Conservation (phyloP, 2,797 vertebrate genomes). For the Xerus rutilus region DNA sequence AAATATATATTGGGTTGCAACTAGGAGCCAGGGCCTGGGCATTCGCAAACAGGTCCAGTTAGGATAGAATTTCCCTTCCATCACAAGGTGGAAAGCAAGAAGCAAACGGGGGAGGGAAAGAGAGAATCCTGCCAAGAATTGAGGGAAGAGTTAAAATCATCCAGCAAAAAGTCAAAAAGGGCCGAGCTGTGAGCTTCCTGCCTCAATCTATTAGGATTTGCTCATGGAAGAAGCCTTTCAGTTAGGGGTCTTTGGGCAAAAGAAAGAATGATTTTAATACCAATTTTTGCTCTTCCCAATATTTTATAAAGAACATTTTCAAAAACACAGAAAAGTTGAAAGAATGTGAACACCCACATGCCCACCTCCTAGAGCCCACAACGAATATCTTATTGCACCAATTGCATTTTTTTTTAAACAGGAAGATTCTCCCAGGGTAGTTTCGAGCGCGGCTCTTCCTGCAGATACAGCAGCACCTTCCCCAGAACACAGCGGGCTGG, state of each 20-base stretch:
- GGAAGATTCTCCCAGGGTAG: not conserved
- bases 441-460: not conserved
- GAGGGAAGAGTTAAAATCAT: not conserved
- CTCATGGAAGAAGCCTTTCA: not conserved
- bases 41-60: not conserved
- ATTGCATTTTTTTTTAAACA: not conserved
- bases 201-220: not conserved
- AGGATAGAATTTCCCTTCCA: not conserved
- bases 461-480: not conserved
- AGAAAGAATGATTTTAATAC: not conserved
- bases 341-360: not conserved
- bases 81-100: not conserved
- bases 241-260: not conserved
- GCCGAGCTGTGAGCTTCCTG: not conserved
- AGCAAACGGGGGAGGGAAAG: not conserved
- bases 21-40: not conserved
- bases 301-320: constrained; percentile 1
- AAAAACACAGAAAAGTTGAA: not conserved
- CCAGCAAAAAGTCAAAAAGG: not conserved
- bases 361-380: not conserved
- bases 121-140: not conserved
- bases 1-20: not conserved
- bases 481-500: not conserved
- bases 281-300: not conserved
- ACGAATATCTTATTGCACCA: not conserved